phyloP scores from a whole-genome alignment of 2,888 invertebrate genomes.

The Brachylomia viminalis region DNA sequence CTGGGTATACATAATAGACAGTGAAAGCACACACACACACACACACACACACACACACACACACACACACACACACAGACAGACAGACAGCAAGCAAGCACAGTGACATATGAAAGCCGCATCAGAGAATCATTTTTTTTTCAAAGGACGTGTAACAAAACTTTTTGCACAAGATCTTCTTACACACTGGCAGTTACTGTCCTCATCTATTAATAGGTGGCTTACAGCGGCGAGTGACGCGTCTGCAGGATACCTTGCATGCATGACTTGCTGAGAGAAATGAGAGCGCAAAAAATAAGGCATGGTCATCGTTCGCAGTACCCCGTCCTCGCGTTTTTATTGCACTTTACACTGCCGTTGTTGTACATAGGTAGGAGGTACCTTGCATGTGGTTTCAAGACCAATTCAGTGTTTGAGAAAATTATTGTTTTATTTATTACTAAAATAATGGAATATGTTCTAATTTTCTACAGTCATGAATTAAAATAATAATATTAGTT shows the following conservation, averaged over 20 bases:
- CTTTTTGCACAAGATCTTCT: conserved; percentile 21
- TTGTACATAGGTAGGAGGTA: background rate
- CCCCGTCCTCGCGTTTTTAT: conserved; percentile 50
- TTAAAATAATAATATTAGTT: background rate
- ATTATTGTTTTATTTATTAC: no score
- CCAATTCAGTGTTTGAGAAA: background rate
- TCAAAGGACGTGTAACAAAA: background rate
- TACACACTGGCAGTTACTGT: conserved; percentile 16
- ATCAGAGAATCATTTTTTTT: background rate
- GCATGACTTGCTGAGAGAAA: conserved; percentile 55
- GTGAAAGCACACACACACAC: no score
- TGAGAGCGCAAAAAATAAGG: conserved; percentile 61
- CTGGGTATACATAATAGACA: background rate
- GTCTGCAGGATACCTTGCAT: conserved; percentile 55
- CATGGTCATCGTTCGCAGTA: conserved; percentile 54
- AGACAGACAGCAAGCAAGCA: no score
- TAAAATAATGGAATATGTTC: no score
- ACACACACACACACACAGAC: no score
- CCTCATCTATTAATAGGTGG: conserved; percentile 54
- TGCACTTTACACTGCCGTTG: conserved; percentile 18
- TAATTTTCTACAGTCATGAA: background rate
- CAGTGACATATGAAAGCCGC: background rate
- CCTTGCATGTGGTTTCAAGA: background rate
- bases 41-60: no score
- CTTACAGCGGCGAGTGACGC: conserved; percentile 26